Percentiles rank a stretch among this genome's conserved stretches.
Evolutionary conservation across 1,140 invertebrate species (phyloP).

Genomic region (Rhopalosiphum maidis): DNA sequence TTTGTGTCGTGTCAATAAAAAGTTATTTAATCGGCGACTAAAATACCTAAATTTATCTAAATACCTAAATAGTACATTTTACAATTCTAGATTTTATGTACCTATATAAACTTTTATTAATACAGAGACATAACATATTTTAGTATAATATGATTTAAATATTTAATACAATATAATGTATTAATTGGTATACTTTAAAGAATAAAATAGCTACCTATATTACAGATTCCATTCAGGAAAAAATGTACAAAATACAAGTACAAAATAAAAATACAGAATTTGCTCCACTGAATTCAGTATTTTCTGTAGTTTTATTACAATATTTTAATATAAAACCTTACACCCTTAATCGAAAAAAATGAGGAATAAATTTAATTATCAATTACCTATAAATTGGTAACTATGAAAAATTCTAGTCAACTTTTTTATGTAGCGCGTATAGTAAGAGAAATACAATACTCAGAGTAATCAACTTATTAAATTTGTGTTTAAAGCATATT

Average conservation of each 20-base stretch:
- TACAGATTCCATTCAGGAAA: no score
- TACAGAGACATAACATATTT: neutral
- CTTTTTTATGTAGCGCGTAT: neutral
- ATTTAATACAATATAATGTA: neutral
- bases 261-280: no score
- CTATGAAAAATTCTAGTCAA: neutral
- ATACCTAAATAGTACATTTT: no score
- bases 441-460: neutral
- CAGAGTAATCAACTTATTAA: neutral
- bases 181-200: neutral
- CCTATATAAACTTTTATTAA: neutral
- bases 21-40: neutral
- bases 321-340: no score
- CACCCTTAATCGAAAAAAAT: neutral
- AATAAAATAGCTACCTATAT: no score
- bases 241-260: no score
- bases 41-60: neutral
- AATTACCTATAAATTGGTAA: neutral
- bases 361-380: neutral
- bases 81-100: neutral
- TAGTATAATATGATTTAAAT: neutral
- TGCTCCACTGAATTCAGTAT: no score
- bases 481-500: no score
- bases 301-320: no score
- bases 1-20: neutral